Conservation (phyloP, 1,140 invertebrate species). For the Ceratoteleas bidentatus region DNA sequence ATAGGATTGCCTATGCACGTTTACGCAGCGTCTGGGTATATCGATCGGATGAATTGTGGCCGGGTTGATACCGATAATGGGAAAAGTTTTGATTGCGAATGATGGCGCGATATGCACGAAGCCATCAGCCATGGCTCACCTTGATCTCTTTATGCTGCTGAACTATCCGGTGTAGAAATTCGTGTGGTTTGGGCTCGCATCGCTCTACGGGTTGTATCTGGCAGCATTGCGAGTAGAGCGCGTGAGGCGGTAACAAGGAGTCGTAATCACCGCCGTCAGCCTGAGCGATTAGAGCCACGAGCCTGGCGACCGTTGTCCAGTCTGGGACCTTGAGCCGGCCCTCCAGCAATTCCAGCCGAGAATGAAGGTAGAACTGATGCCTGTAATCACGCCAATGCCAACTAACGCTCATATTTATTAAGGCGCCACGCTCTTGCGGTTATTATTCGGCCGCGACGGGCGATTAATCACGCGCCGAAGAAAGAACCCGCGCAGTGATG, state of each 20-base stretch:
- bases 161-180: constrained; percentile 84
- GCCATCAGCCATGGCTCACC: constrained; percentile 59
- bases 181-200: constrained; percentile 83
- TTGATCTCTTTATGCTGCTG: constrained; percentile 84
- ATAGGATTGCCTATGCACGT: too few species aligned
- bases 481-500: constrained; percentile 38
- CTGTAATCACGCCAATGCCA: constrained; percentile 78
- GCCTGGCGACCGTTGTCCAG: constrained; percentile 85
- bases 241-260: constrained; percentile 82
- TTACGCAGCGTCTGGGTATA: too few species aligned
- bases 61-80: too few species aligned
- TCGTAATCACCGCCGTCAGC: constrained; percentile 88
- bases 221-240: constrained; percentile 84
- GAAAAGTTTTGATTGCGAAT: too few species aligned
- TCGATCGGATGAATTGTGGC: too few species aligned
- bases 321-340: constrained; percentile 86
- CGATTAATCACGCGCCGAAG: constrained; percentile 36
- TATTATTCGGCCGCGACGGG: constrained; percentile 11
- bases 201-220: constrained; percentile 82
- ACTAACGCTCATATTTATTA: constrained; percentile 45
- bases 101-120: constrained; percentile 9
- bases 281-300: constrained; percentile 89
- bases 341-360: constrained; percentile 87
- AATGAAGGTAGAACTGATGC: constrained; percentile 92
- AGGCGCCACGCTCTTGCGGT: constrained; percentile 11